A percentile compares a stretch with the other conserved stretches of the same genome.
Conservation (phyloP, 2,888 invertebrate genomes). For the Trichopoda pennipes region DNA sequence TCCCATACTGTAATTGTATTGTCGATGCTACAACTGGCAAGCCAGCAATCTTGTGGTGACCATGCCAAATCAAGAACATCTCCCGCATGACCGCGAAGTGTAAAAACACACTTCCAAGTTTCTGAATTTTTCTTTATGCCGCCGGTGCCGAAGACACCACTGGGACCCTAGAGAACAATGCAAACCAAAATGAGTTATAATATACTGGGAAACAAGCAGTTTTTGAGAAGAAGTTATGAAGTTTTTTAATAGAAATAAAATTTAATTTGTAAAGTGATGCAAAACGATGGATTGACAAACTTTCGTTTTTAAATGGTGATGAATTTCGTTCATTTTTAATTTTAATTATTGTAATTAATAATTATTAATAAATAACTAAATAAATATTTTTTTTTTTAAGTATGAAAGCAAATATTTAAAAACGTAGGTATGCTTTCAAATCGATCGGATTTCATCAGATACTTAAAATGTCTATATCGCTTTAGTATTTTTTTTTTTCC, state of each 20-base stretch:
- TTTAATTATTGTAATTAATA: no score
- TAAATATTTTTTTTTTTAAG: no score
- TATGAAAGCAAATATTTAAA: no score
- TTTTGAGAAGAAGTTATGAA: neutral
- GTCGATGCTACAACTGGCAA: conserved; percentile 98
- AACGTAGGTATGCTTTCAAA: no score
- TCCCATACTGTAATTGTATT: conserved; percentile 99
- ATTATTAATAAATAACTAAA: no score
- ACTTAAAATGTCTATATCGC: no score
- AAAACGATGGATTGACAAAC: no score
- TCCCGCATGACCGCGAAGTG: conserved; percentile 93
- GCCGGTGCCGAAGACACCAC: conserved; percentile 83
- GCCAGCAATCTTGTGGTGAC: conserved; percentile 96
- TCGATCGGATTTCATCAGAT: no score
- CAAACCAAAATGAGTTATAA: neutral
- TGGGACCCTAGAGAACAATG: conserved; percentile 75
- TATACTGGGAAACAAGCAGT: neutral
- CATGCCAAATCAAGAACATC: conserved; percentile 98
- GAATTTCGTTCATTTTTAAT: no score
- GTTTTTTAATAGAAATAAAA: neutral
- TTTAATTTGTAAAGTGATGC: no score
- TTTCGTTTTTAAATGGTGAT: no score
- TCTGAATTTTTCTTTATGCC: conserved; percentile 91
- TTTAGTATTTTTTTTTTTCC: no score
- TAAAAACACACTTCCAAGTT: conserved; percentile 94